Base-by-base conservation (phyloP, 2,888 invertebrate genomes). In the Melieria crassipennis region DNA sequence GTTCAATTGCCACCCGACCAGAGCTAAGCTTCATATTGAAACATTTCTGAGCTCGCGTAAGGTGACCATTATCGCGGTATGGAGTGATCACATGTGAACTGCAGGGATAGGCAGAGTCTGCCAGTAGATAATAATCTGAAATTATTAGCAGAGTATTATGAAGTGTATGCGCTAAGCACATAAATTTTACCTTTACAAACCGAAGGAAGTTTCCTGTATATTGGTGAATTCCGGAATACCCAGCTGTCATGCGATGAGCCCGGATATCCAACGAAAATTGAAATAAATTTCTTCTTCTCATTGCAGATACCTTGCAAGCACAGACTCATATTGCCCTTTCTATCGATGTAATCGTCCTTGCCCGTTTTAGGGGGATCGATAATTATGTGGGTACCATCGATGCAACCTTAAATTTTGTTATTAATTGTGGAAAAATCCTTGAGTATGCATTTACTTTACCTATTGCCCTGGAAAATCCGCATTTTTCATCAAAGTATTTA, bases 51-150 rank as follows among this genome's bases (percentile, higher is more conserved):
- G 47, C 42, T 0, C 62, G 52, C 7, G 56, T 66, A 30, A 69
- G 13, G n/a, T 64, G 64, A 3, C 64, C 70, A 67, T 71, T 67
- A 43, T 70, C 55, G 7, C 52, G 52, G 57, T 65, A 71, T 1
- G 73, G 73, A 4, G 70, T 72, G 10, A 76, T 5, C 4, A 74
- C 4, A 48, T 69, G 52, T 43, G 70, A 47, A 11, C 42, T 64
- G 52, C 71, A 73, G 7, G 70, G 72, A 66, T 76, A 76, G 5
- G 73, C 69, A 7, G 69, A 74, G 30, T 71, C 73, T 11, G 71
- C 73, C 7, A 73, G 60, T 52, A 73, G 10, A 67, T 63, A 58
- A 46, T 57, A 69, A 47, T 67, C 66, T 70, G 16, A 13, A 73
- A 64, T 48, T 5, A 7, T 7, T 16, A 45, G 7, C 6, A 5